Evolutionary conservation across 2,113 vertebrate species (phyloP).

Genomic region (Forbesichthys papilliferus): DNA sequence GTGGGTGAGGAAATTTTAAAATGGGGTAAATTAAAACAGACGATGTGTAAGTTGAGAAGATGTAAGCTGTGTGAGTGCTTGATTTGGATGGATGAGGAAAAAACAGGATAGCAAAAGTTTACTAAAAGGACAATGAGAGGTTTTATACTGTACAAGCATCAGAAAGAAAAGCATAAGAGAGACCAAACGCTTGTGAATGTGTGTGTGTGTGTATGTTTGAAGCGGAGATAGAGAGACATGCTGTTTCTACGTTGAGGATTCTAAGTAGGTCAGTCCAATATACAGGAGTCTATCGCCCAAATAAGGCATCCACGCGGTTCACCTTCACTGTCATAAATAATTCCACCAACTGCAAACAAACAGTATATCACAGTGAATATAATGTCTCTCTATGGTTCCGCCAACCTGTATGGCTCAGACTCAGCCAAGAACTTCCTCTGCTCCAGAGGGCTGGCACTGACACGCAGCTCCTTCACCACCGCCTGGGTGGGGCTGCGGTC

Average conservation of each 20-base stretch:
- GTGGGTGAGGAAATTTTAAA: background rate
- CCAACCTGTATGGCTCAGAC: conserved; percentile 88
- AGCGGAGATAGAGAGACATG: conserved; percentile 31
- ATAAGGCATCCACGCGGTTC: conserved; percentile 2
- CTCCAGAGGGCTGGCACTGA: conserved; percentile 86
- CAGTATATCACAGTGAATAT: background rate
- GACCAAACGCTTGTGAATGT: conserved; percentile 1
- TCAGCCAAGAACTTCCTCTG: conserved; percentile 91
- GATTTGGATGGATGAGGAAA: background rate
- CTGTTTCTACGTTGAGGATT: conserved; percentile 26
- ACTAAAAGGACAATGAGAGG: background rate
- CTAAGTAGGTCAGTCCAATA: conserved; percentile 35
- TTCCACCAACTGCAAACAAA: background rate
- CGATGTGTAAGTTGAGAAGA: background rate
- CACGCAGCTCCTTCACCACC: conserved; percentile 90
- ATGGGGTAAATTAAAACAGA: conserved; percentile 2
- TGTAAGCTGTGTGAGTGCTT: background rate
- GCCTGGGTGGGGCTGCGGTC: conserved; percentile 89
- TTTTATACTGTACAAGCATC: background rate
- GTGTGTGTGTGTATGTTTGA: background rate
- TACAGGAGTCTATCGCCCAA: background rate
- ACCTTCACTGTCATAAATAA: background rate
- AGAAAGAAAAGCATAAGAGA: background rate
- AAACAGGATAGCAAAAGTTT: background rate
- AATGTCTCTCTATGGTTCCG: background rate